A percentile compares a stretch with the other conserved stretches of the same genome.
These are phyloP conservation scores for Cantharis lateralis DNA, from an alignment of 2,888 invertebrate genomes.

Conservation along the genomic window DNA sequence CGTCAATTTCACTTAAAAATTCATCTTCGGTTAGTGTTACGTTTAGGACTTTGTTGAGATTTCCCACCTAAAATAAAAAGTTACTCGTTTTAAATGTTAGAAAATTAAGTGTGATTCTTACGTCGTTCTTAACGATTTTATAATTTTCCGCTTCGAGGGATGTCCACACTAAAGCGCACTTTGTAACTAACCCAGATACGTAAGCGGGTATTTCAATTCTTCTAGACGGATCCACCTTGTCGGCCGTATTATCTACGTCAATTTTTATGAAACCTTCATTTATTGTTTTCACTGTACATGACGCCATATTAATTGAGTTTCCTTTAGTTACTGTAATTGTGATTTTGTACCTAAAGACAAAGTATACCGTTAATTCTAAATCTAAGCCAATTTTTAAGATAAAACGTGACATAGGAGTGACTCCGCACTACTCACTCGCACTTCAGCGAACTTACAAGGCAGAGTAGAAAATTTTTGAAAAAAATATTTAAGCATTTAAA, in stretches of 20 bases:
- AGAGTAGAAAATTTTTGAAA: too few species aligned
- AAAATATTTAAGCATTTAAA: too few species aligned
- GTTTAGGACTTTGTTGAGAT: slow-evolving; percentile 7
- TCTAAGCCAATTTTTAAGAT: too few species aligned
- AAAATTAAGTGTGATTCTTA: neutral
- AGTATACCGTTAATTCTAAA: neutral
- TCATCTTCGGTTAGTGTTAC: slow-evolving; percentile 14
- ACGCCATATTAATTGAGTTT: neutral
- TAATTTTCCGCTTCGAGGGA: slow-evolving; percentile 3
- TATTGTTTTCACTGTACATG: neutral
- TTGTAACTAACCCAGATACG: slow-evolving; percentile 8
- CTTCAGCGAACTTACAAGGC: too few species aligned
- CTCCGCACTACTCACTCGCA: too few species aligned
- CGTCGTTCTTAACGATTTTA: neutral
- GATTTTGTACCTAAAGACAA: slow-evolving; percentile 6
- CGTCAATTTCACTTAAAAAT: slow-evolving; percentile 24
- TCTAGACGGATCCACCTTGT: slow-evolving; percentile 12
- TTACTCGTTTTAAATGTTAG: neutral
- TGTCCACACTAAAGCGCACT: slow-evolving; percentile 15
- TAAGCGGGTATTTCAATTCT: slow-evolving; percentile 14
- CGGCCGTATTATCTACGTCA: slow-evolving; percentile 9
- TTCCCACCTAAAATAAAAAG: slow-evolving; percentile 10
- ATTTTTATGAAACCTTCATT: slow-evolving; percentile 5
- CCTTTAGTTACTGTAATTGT: slow-evolving; percentile 6
- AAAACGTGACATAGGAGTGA: too few species aligned